Evolutionary conservation across 2,113 vertebrate species (phyloP).

Genomic region (Perca flavescens): DNA sequence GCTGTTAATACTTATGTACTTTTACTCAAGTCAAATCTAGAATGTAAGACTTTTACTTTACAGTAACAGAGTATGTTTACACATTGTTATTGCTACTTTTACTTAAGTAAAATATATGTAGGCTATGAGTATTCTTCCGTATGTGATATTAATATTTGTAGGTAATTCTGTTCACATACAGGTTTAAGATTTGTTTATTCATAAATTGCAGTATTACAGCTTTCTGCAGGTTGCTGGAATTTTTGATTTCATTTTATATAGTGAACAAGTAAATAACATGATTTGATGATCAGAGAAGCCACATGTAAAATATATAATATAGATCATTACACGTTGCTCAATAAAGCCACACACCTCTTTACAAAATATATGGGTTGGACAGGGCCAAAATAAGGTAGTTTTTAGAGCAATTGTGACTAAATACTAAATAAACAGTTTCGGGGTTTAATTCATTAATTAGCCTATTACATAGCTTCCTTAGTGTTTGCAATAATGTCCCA

Average conservation of each 20-base stretch:
- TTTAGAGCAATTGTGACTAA: not conserved
- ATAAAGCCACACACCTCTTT: not conserved
- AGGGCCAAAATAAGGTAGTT: not conserved
- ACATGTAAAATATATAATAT: too few species aligned
- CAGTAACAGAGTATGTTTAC: not conserved
- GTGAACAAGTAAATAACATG: not conserved
- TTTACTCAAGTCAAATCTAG: not conserved
- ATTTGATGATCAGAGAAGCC: not conserved
- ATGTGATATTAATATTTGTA: not conserved
- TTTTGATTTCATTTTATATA: not conserved
- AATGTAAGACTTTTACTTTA: not conserved
- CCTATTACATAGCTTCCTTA: not conserved
- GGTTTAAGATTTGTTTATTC: not conserved
- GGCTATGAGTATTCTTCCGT: not conserved
- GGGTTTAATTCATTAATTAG: not conserved
- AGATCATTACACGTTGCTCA: not conserved
- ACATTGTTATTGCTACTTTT: not conserved
- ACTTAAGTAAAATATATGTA: not conserved
- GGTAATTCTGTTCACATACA: not conserved
- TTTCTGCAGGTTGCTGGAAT: not conserved
- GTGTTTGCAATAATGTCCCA: not conserved
- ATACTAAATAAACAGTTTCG: not conserved
- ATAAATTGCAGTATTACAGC: not conserved
- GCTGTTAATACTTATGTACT: not conserved
- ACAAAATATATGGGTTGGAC: not conserved